Evolutionary conservation across 2,113 vertebrate species (phyloP), one percentile per base, ranked within the genome.

Genomic region (Gallinago jamesoni): DNA sequence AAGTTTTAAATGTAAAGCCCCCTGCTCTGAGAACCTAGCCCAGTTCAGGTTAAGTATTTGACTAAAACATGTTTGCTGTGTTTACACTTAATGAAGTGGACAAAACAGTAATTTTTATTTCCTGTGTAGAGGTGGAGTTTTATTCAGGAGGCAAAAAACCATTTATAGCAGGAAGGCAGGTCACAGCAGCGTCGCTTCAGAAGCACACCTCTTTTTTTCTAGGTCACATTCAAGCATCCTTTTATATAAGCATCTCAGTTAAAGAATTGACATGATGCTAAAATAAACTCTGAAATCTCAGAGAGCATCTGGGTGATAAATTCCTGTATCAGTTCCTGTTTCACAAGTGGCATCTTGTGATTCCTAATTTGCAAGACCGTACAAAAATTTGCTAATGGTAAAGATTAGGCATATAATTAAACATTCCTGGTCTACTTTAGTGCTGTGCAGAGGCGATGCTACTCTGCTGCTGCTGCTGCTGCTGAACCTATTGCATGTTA

Each of bases 21-120:
- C 48, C 6, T 3, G 1, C 16, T 81, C 53, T 76, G n/a, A 84
- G 25, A 84, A 25, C 30, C 16, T 37, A 83, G 56, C 79, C 14
- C 31, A 13, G 60, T 94, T 30, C 52, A 72, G 31, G 27, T 0
- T 75, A 48, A 90, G 39, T n/a, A 41, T 79, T 93, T 68, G 92
- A 52, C 39, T 77, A 33, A 47, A 74, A 74, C 13, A 4, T 31
- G 2, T 59, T 80, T 39, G 14, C 47, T 68, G 66, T 15, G 3
- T 84, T 93, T 69, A 75, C 0, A 0, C 50, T 92, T 76, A 79
- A 73, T 82, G 57, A 95, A 94, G 19, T 80, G 45, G 73, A 84
- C 62, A 94, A 96, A 84, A 67, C 55, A 94, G 52, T 84, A 80
- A 70, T 93, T 91, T 94, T 24, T 21, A 45, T 95, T 94, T 59